Evolutionary conservation across 2,888 invertebrate species (phyloP).

Genomic region (Carcina quercana): DNA sequence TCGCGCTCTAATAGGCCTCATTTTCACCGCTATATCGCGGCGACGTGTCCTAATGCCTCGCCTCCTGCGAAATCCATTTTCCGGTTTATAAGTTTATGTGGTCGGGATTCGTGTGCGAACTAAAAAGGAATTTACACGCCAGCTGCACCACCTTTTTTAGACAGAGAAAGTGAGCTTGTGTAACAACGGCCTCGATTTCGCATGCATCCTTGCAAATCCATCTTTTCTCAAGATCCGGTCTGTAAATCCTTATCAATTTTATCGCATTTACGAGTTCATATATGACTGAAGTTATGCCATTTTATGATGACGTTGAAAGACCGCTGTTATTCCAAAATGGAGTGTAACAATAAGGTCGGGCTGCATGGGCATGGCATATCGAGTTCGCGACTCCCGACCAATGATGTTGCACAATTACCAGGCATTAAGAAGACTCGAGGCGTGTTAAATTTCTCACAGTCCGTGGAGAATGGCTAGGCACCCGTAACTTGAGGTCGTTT

Average conservation of each 20-base stretch:
- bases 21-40: conserved; percentile 50
- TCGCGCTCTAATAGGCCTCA: conserved; percentile 50
- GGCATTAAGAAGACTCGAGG: conserved; percentile 50
- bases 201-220: neutral
- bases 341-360: conserved; percentile 23
- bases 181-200: neutral
- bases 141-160: conserved; percentile 6
- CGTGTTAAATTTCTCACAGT: conserved; percentile 59
- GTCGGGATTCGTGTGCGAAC: conserved; percentile 20
- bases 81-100: conserved; percentile 37
- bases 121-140: conserved; percentile 10
- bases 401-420: conserved; percentile 49
- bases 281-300: too few species aligned
- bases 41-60: conserved; percentile 29
- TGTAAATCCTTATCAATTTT: too few species aligned
- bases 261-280: too few species aligned
- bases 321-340: conserved; percentile 4
- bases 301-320: too few species aligned
- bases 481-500: conserved; percentile 43
- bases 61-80: conserved; percentile 41
- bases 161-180: conserved; percentile 4
- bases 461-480: conserved; percentile 43
- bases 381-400: conserved; percentile 23
- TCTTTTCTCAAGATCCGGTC: neutral
- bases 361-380: conserved; percentile 21